Base-by-base conservation (phyloP, 2,797 vertebrate genomes). In the Eulemur albifrons region DNA sequence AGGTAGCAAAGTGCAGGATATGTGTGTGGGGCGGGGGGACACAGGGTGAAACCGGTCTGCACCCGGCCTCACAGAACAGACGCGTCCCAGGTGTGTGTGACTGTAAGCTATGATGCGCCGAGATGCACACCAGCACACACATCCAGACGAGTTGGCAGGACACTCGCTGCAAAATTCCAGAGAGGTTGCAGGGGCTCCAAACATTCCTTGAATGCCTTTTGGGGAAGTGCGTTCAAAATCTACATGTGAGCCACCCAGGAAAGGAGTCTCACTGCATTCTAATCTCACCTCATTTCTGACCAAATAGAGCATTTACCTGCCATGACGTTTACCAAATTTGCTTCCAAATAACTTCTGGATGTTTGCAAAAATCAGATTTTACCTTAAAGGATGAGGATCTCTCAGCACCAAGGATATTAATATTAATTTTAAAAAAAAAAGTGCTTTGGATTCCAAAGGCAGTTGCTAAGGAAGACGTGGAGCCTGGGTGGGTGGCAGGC, bases 291-390 rank as follows among this genome's bases (percentile, higher is more conserved):
- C 38, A 15, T 63, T 81, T 93, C 76, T 83, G 52, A 91, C n/a
- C 63, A 52, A 23, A 67, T 45, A 52, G 3, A 54, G 38, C 35
- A 43, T 20, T 45, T 38, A 13, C 61, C 48, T 88, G 52, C 90
- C 79, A 6, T 9, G 25, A 50, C 0, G 35, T 73, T 79, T 92
- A 90, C 45, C 90, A 76, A 32, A 92, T 59, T 35, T 6, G 11
- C 27, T 25, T 90, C 65, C 93, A 81, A n/a, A 57, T 7, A 30
- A n/a, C 35, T 79, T 89, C 59, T n/a, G 13, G 79, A 50, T 83
- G 52, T 93, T 89, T 88, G 35, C 63, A 77, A 95, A 94, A 95
- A 38, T 87, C 63, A 88, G 73, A 52, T 76, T 80, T 67, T 50
- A 73, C 79, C 54, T 93, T 90, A 75, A 97, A 90, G n/a, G 75